Conservation (phyloP, 2,888 invertebrate genomes). For the Alviniconcha strummeri region DNA sequence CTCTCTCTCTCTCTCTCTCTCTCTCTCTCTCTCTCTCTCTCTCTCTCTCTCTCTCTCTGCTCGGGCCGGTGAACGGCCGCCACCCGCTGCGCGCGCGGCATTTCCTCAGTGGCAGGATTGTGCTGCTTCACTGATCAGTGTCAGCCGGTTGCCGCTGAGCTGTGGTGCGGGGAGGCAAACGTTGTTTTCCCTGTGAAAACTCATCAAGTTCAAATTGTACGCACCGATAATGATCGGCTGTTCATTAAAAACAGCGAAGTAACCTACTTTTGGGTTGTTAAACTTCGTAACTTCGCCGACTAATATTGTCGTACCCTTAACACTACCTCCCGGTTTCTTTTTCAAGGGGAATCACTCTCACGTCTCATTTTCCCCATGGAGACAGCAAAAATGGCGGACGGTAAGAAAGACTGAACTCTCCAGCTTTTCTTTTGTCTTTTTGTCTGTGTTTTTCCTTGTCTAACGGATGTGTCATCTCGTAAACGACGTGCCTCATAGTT, state of each 20-base stretch:
- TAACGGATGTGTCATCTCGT: neutral
- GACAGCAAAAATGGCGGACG: slow-evolving; percentile 46
- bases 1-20: neutral
- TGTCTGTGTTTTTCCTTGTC: neutral
- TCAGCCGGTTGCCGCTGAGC: too few species aligned
- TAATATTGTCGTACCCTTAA: neutral
- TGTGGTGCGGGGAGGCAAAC: neutral
- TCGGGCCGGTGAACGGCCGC: neutral
- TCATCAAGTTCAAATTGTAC: neutral
- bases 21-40: neutral
- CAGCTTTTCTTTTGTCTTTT: neutral
- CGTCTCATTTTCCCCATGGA: slow-evolving; percentile 40
- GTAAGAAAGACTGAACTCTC: slow-evolving; percentile 26
- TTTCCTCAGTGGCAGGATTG: too few species aligned
- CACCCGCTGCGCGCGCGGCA: too few species aligned
- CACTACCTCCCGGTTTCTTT: neutral
- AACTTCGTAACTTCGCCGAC: neutral
- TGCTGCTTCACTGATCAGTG: too few species aligned
- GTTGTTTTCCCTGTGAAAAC: neutral
- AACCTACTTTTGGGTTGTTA: neutral
- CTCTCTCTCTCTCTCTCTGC: neutral
- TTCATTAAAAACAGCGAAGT: too few species aligned
- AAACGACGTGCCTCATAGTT: neutral
- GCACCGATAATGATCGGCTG: too few species aligned
- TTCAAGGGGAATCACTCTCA: slow-evolving; percentile 11